Base-by-base conservation (phyloP, 2,888 invertebrate genomes). In the Troides aeacus region DNA sequence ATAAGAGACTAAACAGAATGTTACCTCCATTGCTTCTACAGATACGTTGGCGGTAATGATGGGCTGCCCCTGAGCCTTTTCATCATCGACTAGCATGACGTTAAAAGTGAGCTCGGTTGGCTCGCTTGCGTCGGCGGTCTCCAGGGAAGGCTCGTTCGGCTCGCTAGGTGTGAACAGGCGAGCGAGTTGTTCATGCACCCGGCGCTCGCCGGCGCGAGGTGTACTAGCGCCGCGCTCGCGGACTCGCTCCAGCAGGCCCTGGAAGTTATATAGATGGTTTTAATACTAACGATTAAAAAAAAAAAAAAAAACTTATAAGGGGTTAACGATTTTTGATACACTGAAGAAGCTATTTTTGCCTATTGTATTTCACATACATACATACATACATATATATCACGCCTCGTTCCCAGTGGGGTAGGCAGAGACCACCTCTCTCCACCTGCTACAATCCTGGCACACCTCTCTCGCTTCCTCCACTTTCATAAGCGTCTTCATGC, bases 221-320 rank as follows among this genome's bases (percentile, higher is more conserved):
- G 93, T 89, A 66, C 82, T 91, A 30, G 93, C 90, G 0, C 96
- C 96, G 56, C 95, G 94, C 80, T 96, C 96, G 53, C 96, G 94
- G 0, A 97, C 96, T 46, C 96, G 94, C 74, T 96, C 95, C 66
- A 97, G 82, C 2, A 97, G 87, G 61, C 95, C 96, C 93, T 96
- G 84, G 2, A 69, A 63, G 7, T 6, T 53, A 53, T n/a, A 18
- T 53, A 18, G 36, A 36, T 6, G 10, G 7, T 10, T 39, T 10
- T 39, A 39, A 10, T 39, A 1, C 1, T 39, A 39, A 1, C 39
- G 8, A 39, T 39, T 6, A 39, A 39, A 7, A 39, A 30, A 30
- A 30, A 30, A 30, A 30, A 4, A 30, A 30, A 30, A 21, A 21
- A 21, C 21, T 3, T 30, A 30, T 30, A 30, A 4, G 30, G 30